These are phyloP conservation scores for Polymixis lichenea DNA, from an alignment of 2,888 invertebrate species.

Conservation along the genomic window DNA sequence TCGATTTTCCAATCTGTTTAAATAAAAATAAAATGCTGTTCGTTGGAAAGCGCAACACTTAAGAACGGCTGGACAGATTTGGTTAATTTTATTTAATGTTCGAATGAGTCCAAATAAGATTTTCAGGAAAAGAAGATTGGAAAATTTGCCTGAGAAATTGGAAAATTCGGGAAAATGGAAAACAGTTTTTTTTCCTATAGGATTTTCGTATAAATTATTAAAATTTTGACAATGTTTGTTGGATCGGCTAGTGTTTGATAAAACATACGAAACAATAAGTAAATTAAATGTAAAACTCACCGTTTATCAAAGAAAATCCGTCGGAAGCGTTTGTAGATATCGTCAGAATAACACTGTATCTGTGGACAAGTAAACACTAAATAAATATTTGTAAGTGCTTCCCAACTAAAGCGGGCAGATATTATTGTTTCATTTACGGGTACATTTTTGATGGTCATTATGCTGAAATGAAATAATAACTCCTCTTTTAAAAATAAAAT, in stretches of 20 bases:
- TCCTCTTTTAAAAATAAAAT: background rate
- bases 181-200: background rate
- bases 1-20: background rate
- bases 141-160: background rate
- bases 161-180: background rate
- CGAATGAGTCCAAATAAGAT: background rate
- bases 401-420: background rate
- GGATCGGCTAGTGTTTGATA: background rate
- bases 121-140: background rate
- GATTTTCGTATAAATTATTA: background rate
- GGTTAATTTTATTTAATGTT: background rate
- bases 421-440: conserved; percentile 42
- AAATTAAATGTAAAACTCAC: conserved; percentile 72
- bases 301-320: conserved; percentile 86
- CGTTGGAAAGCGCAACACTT: no score
- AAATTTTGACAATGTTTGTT: background rate
- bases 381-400: conserved; percentile 36
- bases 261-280: background rate
- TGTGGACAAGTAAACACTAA: conserved; percentile 71
- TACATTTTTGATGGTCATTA: conserved; percentile 15
- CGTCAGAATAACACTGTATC: conserved; percentile 87
- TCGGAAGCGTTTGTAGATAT: conserved; percentile 85
- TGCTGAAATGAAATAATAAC: conserved; percentile 26
- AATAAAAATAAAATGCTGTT: no score
- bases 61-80: background rate